Evolutionary conservation across 2,113 vertebrate genomes (phyloP), one percentile per base, ranked within the genome.

Genomic region (Saiga tatarica): DNA sequence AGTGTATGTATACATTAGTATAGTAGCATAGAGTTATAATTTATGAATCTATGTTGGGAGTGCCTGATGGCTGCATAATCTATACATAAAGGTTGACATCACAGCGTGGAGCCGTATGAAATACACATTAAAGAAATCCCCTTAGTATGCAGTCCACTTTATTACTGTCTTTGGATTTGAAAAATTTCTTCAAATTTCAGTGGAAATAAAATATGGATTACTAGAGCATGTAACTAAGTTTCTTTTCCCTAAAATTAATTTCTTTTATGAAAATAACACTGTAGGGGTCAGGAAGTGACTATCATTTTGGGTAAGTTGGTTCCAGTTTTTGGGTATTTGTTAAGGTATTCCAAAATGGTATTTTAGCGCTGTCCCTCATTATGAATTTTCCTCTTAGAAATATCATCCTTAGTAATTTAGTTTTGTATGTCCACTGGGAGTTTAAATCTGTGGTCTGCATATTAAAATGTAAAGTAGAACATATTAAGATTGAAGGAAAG

Each of bases 161-260:
- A 14, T 93, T 92, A 91, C 53, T 14, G 0, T 59, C 13, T 21
- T 98, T 96, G 89, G 94, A 91, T 86, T 36, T 97, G 86, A 95
- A 97, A 97, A 60, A 71, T 74, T n/a, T 81, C 59, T 97, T 91
- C 45, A 97, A 47, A 57, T 96, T 97, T 87, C 95, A 92, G 33
- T 53, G 71, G 92, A 42, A 98, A 90, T 98, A 94, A 96, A 97
- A 96, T 15, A 88, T 12, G 5, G 52, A 19, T 89, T 28, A 8
- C 74, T 26, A 78, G 82, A 96, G 42, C 10, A 57, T 52, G 89
- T 94, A 25, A 95, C 94, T 76, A 84, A 42, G 39, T 84, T 50
- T 59, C 89, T 96, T 79, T 89, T 36, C 59, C 52, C 71, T 93
- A 96, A 89, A 9, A 2, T 83, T 97, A 57, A 79, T 93, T 97